These are phyloP conservation scores for Bubalus kerabau DNA, from an alignment of 2,113 vertebrate species.

Conservation along the genomic window DNA sequence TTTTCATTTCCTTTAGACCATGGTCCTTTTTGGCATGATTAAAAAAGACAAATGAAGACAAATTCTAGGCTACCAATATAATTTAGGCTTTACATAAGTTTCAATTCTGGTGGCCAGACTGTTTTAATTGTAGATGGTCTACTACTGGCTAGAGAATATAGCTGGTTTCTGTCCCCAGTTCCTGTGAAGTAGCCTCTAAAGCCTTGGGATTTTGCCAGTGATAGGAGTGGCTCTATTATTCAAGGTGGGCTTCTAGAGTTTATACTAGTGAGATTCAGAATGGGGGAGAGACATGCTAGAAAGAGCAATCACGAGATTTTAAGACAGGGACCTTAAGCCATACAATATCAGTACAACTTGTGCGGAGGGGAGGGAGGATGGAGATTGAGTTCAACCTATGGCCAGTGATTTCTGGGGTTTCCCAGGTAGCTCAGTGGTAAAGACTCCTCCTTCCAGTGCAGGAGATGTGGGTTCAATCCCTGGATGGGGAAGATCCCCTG, in stretches of 20 bases:
- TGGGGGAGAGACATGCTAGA: background rate
- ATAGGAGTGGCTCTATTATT: background rate
- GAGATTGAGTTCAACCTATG: background rate
- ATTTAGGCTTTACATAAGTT: background rate
- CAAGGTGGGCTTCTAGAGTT: background rate
- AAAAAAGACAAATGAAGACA: background rate
- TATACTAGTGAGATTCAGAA: background rate
- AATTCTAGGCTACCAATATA: background rate
- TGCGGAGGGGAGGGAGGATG: background rate
- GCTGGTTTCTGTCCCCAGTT: background rate
- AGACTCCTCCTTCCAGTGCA: background rate
- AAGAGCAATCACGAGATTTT: background rate
- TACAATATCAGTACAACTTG: background rate
- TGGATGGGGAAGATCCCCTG: background rate
- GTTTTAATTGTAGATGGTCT: background rate
- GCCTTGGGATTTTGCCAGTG: background rate
- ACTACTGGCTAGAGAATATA: background rate
- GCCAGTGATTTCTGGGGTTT: background rate
- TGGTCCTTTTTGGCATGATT: background rate
- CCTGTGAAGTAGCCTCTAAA: background rate
- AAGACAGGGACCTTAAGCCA: background rate
- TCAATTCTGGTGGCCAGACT: background rate
- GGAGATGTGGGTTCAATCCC: background rate
- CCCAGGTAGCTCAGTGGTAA: background rate
- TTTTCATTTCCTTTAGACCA: background rate